phyloP scores from a whole-genome alignment of 2,888 invertebrate genomes.

The Hypomecis atomaria region DNA sequence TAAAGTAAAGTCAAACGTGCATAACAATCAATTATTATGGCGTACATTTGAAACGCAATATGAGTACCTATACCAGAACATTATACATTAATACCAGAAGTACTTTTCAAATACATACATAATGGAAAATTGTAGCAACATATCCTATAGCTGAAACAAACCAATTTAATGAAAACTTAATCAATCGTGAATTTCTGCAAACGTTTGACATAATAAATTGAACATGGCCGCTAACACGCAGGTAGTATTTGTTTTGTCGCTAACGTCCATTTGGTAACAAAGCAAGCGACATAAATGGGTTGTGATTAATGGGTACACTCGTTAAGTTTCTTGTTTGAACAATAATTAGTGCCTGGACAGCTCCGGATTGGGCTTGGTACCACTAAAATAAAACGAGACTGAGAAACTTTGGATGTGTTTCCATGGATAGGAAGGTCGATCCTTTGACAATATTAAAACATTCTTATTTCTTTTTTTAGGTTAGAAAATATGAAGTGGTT shows the following conservation, averaged over 20 bases:
- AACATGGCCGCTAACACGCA: conserved; percentile 22
- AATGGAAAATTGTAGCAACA: too few species aligned
- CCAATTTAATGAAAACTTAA: conserved; percentile 13
- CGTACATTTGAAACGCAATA: too few species aligned
- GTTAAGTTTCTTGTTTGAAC: conserved; percentile 70
- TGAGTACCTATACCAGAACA: too few species aligned
- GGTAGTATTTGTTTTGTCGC: conserved; percentile 46
- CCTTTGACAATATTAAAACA: too few species aligned
- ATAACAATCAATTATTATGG: too few species aligned
- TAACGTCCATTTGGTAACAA: conserved; percentile 59
- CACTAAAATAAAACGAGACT: conserved; percentile 13
- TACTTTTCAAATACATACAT: too few species aligned
- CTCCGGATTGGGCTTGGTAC: conserved; percentile 37
- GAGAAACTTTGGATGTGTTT: too few species aligned
- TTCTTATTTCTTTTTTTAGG: too few species aligned
- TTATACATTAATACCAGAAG: too few species aligned
- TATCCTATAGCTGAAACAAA: background rate
- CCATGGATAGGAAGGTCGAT: too few species aligned
- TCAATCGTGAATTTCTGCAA: conserved; percentile 22
- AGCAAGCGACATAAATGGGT: conserved; percentile 56
- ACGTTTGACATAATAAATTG: conserved; percentile 35
- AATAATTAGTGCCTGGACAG: conserved; percentile 60
- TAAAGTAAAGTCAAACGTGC: too few species aligned
- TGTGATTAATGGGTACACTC: conserved; percentile 68
- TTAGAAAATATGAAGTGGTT: too few species aligned